phyloP scores from a whole-genome alignment of 1,140 invertebrate species.

The Zaprionus davidi region DNA sequence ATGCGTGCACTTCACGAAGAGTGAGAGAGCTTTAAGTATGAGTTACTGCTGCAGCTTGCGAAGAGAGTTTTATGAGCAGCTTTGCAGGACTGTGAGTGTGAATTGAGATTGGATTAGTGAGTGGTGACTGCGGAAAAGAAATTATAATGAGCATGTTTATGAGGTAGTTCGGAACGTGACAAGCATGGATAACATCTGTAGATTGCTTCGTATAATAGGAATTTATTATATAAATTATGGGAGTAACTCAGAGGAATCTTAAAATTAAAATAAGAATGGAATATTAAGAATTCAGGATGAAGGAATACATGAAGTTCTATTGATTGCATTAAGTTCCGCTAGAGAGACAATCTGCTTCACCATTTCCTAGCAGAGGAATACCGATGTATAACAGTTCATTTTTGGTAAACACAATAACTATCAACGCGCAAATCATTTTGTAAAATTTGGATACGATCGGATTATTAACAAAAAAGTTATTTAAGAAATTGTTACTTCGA shows the following conservation, averaged over 20 bases:
- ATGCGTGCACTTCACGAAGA: background rate
- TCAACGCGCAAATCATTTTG: too few relatives aligned
- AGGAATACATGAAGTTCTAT: background rate
- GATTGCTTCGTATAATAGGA: background rate
- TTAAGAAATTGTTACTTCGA: too few relatives aligned
- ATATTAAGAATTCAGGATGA: background rate
- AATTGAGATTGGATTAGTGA: background rate
- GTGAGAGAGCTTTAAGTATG: background rate
- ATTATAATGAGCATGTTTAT: conserved; percentile 3
- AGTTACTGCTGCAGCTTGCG: background rate
- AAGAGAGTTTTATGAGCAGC: conserved; percentile 5
- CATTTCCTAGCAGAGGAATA: too few relatives aligned
- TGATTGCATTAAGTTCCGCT: too few relatives aligned
- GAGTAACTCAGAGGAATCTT: background rate
- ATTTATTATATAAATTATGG: background rate
- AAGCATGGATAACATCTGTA: background rate
- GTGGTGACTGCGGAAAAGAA: background rate
- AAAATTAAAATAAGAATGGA: background rate
- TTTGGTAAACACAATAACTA: too few relatives aligned
- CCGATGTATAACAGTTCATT: too few relatives aligned
- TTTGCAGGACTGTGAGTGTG: background rate
- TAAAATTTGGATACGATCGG: too few relatives aligned
- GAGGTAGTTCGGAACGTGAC: background rate
- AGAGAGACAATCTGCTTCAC: too few relatives aligned
- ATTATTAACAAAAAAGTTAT: too few relatives aligned